Evolutionary conservation across 2,888 invertebrate species (phyloP), one percentile per base, ranked within the genome.

Genomic region (Hydraecia micacea): DNA sequence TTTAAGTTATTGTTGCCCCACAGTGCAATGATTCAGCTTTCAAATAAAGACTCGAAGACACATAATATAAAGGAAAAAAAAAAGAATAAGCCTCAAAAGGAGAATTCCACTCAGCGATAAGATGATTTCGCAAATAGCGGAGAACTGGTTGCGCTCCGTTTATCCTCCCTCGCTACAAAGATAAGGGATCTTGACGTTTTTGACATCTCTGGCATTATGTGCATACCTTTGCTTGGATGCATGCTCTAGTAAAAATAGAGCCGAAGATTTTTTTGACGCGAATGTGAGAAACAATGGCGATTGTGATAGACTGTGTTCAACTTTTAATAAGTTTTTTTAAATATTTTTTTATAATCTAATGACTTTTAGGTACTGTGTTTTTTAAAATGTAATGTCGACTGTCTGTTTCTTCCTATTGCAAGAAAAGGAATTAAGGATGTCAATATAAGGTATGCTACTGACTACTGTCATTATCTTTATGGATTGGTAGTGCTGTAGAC

Each of bases 71-170:
- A 42, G 13, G 2, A 75, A 85, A 75, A 80, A n/a, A 75, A 85
- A 75, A 81, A 73, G 18, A 66, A 69, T 60, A 52, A 75, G 28
- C 67, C 32, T 39, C 55, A 73, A 78, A 79, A 77, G 69, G 62
- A 74, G 86, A 86, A 88, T 86, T 84, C 80, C 84, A 82, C 77
- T 39, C 58, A 67, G 65, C 85, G 83, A 80, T 75, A 82, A 82
- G 77, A 89, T 89, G 90, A 90, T 92, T 92, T 91, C 88, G 91
- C 89, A 91, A 90, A 88, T 85, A 86, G 80, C 79, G 84, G 65
- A 60, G 83, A 90, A 90, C 90, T 88, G 87, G 92, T 92, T 90
- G 81, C 89, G 93, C 91, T 91, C 91, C 91, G 91, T 84, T 92
- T 92, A 86, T 81, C 79, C 87, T 83, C 88, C 86, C 83, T 91